phyloP scores from a whole-genome alignment of 2,797 vertebrate species.

The Bradypodion pumilum region DNA sequence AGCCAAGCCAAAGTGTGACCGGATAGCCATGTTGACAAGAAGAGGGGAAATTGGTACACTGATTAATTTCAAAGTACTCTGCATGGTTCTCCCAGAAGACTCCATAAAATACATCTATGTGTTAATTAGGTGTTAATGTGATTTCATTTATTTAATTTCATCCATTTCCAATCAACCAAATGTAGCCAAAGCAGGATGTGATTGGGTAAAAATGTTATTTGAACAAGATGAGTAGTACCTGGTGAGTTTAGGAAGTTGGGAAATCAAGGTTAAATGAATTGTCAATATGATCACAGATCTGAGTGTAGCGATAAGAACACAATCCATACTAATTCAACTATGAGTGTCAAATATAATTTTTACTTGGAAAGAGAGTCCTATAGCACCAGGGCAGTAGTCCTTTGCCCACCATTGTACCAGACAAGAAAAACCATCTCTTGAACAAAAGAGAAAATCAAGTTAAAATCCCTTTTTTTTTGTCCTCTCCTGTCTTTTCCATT shows the following conservation, averaged over 20 bases:
- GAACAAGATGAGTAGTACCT: background rate
- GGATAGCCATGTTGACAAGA: background rate
- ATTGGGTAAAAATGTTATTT: background rate
- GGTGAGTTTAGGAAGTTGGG: background rate
- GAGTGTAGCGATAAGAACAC: too few species aligned
- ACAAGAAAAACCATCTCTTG: too few species aligned
- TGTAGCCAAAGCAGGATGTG: background rate
- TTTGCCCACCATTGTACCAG: too few species aligned
- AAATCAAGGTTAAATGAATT: background rate
- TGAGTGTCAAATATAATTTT: too few species aligned
- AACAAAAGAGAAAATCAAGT: too few species aligned
- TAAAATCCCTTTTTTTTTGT: too few species aligned
- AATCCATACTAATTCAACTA: too few species aligned
- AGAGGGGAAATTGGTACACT: background rate
- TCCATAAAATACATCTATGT: background rate
- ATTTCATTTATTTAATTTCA: background rate
- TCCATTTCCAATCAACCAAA: background rate
- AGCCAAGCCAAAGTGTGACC: background rate
- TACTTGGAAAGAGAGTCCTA: too few species aligned
- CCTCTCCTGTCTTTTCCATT: too few species aligned
- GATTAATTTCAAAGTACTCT: background rate
- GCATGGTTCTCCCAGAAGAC: background rate
- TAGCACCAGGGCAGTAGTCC: too few species aligned
- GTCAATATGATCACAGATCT: too few species aligned
- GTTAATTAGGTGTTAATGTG: background rate